These are phyloP conservation scores for Jordanella pulchra DNA, from an alignment of 2,797 vertebrate genomes.

Conservation along the genomic window DNA sequence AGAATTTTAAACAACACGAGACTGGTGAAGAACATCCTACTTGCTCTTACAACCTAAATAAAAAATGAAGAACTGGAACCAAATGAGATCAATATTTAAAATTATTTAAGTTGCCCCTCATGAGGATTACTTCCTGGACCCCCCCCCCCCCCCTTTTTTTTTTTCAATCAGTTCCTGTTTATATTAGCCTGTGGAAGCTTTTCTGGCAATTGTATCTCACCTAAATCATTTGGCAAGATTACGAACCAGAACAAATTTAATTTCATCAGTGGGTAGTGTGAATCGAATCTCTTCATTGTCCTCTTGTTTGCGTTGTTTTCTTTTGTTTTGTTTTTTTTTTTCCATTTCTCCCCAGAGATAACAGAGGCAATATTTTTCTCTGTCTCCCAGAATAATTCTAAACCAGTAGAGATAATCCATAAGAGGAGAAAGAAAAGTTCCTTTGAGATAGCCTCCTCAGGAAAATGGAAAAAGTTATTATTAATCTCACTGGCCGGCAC, in stretches of 20 bases:
- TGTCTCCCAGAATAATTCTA: constrained; percentile 62
- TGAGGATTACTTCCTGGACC: background rate
- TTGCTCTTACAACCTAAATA: background rate
- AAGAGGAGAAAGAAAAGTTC: constrained; percentile 53
- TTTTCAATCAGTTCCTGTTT: background rate
- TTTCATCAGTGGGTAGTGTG: constrained; percentile 50
- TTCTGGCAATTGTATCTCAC: constrained; percentile 16
- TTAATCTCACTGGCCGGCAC: constrained; percentile 51
- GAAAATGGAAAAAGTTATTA: constrained; percentile 71
- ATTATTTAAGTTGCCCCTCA: background rate
- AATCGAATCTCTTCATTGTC: constrained; percentile 59
- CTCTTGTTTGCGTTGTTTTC: constrained; percentile 50
- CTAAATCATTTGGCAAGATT: constrained; percentile 29
- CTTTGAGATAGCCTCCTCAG: constrained; percentile 63
- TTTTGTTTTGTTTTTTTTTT: constrained; percentile 19
- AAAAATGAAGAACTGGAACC: background rate
- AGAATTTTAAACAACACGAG: background rate
- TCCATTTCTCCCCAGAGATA: constrained; percentile 35
- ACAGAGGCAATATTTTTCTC: constrained; percentile 50
- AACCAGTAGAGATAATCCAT: constrained; percentile 61
- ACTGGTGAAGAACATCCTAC: background rate
- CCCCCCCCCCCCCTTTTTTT: background rate
- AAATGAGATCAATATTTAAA: background rate
- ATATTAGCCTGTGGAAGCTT: background rate
- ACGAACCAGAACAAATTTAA: constrained; percentile 34